phyloP scores from a whole-genome alignment of 2,797 vertebrate genomes.

The Sorex maritimensis region DNA sequence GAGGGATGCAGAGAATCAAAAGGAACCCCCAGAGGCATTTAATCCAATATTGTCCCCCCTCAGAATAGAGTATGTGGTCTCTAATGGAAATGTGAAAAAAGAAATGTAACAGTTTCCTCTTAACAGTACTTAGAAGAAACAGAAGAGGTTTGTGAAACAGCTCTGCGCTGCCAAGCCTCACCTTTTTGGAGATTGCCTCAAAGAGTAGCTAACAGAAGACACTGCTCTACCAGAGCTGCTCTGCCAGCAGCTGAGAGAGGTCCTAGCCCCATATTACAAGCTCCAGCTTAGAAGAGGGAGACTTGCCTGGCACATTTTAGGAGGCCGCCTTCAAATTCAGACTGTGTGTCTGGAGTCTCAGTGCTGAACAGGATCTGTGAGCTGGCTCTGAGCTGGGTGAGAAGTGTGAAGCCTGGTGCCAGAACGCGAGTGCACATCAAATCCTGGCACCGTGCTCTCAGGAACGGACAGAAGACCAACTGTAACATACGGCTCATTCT shows the following conservation, averaged over 20 bases:
- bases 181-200: neutral
- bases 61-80: neutral
- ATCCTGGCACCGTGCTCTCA: slow-evolving; percentile 68
- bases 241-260: slow-evolving; percentile 65
- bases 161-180: neutral
- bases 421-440: slow-evolving; percentile 72
- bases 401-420: slow-evolving; percentile 59
- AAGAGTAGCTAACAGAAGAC: neutral
- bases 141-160: neutral
- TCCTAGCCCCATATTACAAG: neutral
- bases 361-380: slow-evolving; percentile 60
- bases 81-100: slow-evolving; percentile 6
- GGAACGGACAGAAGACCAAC: slow-evolving; percentile 74
- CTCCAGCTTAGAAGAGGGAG: slow-evolving; percentile 26
- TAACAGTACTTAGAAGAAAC: neutral
- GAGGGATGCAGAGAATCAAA: neutral
- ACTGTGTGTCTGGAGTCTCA: slow-evolving; percentile 47
- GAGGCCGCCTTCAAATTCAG: slow-evolving; percentile 70
- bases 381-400: slow-evolving; percentile 80
- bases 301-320: slow-evolving; percentile 59
- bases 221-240: neutral
- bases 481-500: slow-evolving; percentile 73
- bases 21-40: neutral
- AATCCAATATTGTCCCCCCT: neutral
- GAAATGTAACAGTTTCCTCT: slow-evolving; percentile 13